A percentile compares a stretch with the other conserved stretches of the same genome.
Conservation (phyloP, 2,888 invertebrate genomes). For the Rhaphigaster nebulosa region DNA sequence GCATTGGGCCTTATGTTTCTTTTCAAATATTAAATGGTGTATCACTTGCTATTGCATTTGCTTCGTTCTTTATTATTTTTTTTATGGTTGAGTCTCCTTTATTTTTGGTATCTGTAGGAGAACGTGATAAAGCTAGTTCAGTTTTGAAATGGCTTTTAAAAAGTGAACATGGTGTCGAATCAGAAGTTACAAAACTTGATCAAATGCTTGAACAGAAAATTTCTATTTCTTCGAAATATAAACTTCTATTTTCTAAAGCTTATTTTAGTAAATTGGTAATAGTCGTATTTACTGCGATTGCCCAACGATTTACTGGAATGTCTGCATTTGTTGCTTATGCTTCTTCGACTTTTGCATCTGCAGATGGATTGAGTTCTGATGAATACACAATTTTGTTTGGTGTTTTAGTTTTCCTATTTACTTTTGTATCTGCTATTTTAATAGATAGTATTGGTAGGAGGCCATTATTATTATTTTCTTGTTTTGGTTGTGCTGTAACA, state of each 20-base stretch:
- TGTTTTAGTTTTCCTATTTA: slow-evolving; percentile 64
- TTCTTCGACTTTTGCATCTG: slow-evolving; percentile 63
- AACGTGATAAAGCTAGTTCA: slow-evolving; percentile 59
- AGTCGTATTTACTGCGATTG: slow-evolving; percentile 64
- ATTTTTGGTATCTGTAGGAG: slow-evolving; percentile 61
- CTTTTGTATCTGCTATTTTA: slow-evolving; percentile 63
- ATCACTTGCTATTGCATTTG: slow-evolving; percentile 59
- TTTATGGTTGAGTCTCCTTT: slow-evolving; percentile 65
- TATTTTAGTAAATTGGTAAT: slow-evolving; percentile 63
- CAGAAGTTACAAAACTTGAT: slow-evolving; percentile 53
- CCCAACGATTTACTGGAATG: slow-evolving; percentile 65
- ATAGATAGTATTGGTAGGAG: slow-evolving; percentile 65
- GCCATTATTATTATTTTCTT: slow-evolving; percentile 64
- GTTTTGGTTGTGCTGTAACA: slow-evolving; percentile 62
- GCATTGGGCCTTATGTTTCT: slow-evolving; percentile 63
- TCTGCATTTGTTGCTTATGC: slow-evolving; percentile 65
- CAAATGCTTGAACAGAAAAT: slow-evolving; percentile 2
- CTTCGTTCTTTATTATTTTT: slow-evolving; percentile 62
- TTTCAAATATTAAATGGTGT: slow-evolving; percentile 62
- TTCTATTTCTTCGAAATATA: slow-evolving; percentile 50
- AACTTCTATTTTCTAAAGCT: slow-evolving; percentile 59
- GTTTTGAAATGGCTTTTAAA: slow-evolving; percentile 58
- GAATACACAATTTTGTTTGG: slow-evolving; percentile 65
- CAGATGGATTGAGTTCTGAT: slow-evolving; percentile 63
- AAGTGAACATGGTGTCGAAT: slow-evolving; percentile 51